A percentile compares a stretch with the other conserved stretches of the same genome.
phyloP scores from a whole-genome alignment of 2,113 vertebrate genomes.

The Lepisosteus oculatus region DNA sequence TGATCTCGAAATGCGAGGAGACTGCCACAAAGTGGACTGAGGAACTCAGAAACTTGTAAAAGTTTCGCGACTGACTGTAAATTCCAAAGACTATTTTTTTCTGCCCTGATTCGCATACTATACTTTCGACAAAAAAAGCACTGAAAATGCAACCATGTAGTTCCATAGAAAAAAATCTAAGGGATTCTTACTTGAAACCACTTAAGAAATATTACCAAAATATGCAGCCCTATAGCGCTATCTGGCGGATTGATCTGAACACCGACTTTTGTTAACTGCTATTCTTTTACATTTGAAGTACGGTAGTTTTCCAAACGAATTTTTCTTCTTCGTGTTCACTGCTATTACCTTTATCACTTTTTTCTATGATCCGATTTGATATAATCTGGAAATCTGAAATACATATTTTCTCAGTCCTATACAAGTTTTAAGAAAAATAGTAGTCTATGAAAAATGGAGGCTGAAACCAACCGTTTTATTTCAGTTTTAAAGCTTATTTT shows the following conservation, averaged over 20 bases:
- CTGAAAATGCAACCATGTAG: conserved; percentile 48
- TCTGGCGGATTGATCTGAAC: conserved; percentile 70
- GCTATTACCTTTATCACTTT: no score
- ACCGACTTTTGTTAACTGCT: not conserved
- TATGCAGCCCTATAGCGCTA: conserved; percentile 88
- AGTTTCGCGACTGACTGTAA: conserved; percentile 73
- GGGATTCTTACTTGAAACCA: conserved; percentile 17
- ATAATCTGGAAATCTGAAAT: no score
- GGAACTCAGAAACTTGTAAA: conserved; percentile 78
- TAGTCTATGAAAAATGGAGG: no score
- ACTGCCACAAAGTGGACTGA: conserved; percentile 65
- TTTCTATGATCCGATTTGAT: no score
- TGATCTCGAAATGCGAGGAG: conserved; percentile 54
- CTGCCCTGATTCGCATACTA: conserved; percentile 54
- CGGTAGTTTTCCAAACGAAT: no score
- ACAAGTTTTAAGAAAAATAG: no score
- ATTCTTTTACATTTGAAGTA: no score
- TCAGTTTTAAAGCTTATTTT: no score
- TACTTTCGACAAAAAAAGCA: conserved; percentile 50
- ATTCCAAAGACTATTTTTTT: conserved; percentile 68
- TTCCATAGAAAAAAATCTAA: conserved; percentile 33
- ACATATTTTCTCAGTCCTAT: no score
- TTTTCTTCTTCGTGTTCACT: no score
- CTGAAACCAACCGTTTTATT: no score
- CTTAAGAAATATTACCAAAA: conserved; percentile 33